Conservation (phyloP, 2,888 invertebrate genomes). For the Zaprionus lineosus region DNA sequence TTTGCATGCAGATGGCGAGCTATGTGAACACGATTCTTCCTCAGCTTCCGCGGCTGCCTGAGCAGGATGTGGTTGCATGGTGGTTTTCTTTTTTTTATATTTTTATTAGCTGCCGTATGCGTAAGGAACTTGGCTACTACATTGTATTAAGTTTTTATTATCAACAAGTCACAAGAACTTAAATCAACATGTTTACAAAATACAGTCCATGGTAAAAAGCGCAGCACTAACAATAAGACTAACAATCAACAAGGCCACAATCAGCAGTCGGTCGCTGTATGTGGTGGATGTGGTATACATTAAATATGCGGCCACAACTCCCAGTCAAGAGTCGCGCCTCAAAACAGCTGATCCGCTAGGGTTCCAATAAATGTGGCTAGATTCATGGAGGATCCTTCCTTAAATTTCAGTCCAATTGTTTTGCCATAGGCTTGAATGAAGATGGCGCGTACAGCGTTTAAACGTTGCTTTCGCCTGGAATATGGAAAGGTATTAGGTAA, state of each 20-base stretch:
- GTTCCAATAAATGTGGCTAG: constrained; percentile 77
- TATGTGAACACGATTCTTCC: background rate
- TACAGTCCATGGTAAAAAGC: constrained; percentile 63
- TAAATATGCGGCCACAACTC: constrained; percentile 12
- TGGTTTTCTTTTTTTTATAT: too few relatives aligned
- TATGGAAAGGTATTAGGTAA: too few relatives aligned
- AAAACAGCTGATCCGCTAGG: constrained; percentile 75
- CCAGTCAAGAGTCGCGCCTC: constrained; percentile 16
- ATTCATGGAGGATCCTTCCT: constrained; percentile 80
- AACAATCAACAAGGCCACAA: constrained; percentile 63
- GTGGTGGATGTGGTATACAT: constrained; percentile 40
- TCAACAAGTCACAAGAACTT: constrained; percentile 52
- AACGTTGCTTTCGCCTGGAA: constrained; percentile 78
- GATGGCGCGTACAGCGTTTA: constrained; percentile 78
- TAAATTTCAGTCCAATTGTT: constrained; percentile 80
- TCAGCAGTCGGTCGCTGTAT: constrained; percentile 16
- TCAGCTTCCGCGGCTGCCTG: background rate
- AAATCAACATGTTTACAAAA: constrained; percentile 62
- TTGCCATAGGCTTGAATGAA: constrained; percentile 80
- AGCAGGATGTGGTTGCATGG: too few relatives aligned
- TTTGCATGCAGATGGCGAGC: background rate
- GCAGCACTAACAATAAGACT: constrained; percentile 48
- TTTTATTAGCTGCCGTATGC: background rate
- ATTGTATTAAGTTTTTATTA: constrained; percentile 21
- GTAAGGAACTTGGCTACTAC: constrained; percentile 40